Evolutionary conservation across 2,113 vertebrate species (phyloP).

Genomic region (Myanophis thanlyinensis): DNA sequence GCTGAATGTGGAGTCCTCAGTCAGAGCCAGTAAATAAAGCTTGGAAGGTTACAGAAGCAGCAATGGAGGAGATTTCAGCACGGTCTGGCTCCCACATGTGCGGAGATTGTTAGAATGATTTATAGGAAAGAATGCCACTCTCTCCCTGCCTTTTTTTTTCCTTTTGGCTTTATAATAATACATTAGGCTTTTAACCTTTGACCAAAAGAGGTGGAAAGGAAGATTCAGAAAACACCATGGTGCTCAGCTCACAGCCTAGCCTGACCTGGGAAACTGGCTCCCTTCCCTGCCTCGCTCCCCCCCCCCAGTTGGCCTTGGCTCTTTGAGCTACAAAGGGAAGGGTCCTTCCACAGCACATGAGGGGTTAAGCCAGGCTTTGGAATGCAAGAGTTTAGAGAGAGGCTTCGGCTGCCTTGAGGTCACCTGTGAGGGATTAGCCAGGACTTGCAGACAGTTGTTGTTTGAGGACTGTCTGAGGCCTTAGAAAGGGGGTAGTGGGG

Average conservation of each 20-base stretch:
- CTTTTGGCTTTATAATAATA: constrained; percentile 60
- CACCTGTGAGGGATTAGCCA: constrained; percentile 78
- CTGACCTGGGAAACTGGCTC: constrained; percentile 18
- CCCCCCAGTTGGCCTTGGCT: not conserved
- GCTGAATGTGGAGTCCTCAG: not conserved
- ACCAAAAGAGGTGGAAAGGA: constrained; percentile 57
- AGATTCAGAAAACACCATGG: constrained; percentile 51
- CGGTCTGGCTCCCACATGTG: constrained; percentile 75
- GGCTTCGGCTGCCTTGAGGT: constrained; percentile 71
- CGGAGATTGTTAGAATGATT: constrained; percentile 67
- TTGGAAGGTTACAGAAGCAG: not conserved
- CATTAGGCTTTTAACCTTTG: constrained; percentile 74
- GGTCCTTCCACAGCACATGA: constrained; percentile 37
- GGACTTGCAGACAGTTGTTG: constrained; percentile 72
- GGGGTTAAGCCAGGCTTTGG: constrained; percentile 66
- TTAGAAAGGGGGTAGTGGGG: constrained; percentile 46
- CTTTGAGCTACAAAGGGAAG: not conserved
- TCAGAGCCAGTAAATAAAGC: not conserved
- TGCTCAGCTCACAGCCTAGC: constrained; percentile 47
- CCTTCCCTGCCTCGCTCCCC: not conserved
- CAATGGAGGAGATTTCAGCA: constrained; percentile 15
- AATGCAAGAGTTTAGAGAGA: constrained; percentile 71
- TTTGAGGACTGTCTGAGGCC: constrained; percentile 75
- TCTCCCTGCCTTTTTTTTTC: constrained; percentile 30
- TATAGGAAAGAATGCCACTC: constrained; percentile 62